Percentiles rank a stretch among this genome's conserved stretches.
Evolutionary conservation across 2,888 invertebrate species (phyloP).

Genomic region (Dryadula phaetusa): DNA sequence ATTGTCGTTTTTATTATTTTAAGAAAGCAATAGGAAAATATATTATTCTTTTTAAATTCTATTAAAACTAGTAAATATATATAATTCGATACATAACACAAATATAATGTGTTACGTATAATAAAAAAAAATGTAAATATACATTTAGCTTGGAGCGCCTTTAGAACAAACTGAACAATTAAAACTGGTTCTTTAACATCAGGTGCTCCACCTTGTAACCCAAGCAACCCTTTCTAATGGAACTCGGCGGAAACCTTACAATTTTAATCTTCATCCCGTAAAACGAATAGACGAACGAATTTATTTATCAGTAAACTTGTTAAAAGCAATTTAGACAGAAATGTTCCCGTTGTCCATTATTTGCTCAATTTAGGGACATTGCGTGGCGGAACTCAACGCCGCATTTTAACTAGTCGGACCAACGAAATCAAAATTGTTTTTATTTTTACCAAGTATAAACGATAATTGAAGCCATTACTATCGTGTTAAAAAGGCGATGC

Average conservation of each 20-base stretch:
- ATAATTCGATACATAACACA: background rate
- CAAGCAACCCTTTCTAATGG: slow-evolving; percentile 24
- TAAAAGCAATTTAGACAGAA: background rate
- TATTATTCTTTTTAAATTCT: too few species aligned
- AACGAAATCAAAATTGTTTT: too few species aligned
- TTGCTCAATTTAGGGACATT: background rate
- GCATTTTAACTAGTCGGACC: background rate
- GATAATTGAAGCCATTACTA: background rate
- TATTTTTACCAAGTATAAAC: too few species aligned
- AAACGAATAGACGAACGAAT: background rate
- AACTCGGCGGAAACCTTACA: slow-evolving; percentile 16
- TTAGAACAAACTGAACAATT: slow-evolving; percentile 10
- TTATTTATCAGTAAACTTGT: background rate
- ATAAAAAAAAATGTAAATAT: too few species aligned
- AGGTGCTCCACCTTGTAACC: slow-evolving; percentile 20
- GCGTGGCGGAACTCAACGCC: too few species aligned
- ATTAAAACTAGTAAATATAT: too few species aligned
- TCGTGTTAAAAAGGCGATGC: background rate
- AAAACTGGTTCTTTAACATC: slow-evolving; percentile 23
- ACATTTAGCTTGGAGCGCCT: background rate
- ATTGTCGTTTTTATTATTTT: too few species aligned
- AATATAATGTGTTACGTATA: too few species aligned
- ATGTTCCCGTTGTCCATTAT: background rate
- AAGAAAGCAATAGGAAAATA: too few species aligned
- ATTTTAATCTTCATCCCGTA: slow-evolving; percentile 14